Evolutionary conservation across 2,888 invertebrate genomes (phyloP).

Genomic region (Brenthis daphne): DNA sequence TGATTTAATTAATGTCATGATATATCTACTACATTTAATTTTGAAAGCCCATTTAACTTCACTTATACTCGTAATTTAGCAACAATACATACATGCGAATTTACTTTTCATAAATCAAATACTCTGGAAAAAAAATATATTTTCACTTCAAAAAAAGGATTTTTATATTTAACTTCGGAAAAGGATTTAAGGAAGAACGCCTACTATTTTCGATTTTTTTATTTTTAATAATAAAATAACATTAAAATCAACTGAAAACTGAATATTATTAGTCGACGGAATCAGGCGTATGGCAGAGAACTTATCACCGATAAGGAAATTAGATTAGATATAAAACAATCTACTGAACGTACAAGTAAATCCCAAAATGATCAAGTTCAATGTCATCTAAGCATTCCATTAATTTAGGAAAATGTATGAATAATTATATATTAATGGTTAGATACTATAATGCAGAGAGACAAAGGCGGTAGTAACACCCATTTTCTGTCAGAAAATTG

Average conservation of each 20-base stretch:
- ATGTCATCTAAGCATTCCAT: constrained; percentile 21
- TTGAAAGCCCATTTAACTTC: no score
- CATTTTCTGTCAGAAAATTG: neutral
- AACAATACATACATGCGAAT: no score
- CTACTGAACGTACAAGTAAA: constrained; percentile 1
- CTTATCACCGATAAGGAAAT: constrained; percentile 30
- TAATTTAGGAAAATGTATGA: constrained; percentile 1
- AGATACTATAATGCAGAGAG: neutral
- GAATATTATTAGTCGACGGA: neutral
- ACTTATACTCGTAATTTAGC: no score
- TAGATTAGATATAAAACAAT: constrained; percentile 31
- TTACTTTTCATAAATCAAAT: no score
- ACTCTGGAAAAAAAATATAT: no score
- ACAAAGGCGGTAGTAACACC: constrained; percentile 2
- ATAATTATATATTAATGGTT: neutral
- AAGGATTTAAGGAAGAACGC: no score
- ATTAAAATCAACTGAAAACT: neutral
- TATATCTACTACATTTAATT: no score
- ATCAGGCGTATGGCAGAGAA: neutral
- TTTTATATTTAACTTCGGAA: no score
- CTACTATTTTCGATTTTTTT: no score
- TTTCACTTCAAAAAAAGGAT: no score
- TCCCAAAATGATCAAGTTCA: constrained; percentile 29
- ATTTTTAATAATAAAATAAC: no score
- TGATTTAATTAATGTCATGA: no score